Conservation (phyloP, 2,888 invertebrate species). For the Tetranychus truncatus region DNA sequence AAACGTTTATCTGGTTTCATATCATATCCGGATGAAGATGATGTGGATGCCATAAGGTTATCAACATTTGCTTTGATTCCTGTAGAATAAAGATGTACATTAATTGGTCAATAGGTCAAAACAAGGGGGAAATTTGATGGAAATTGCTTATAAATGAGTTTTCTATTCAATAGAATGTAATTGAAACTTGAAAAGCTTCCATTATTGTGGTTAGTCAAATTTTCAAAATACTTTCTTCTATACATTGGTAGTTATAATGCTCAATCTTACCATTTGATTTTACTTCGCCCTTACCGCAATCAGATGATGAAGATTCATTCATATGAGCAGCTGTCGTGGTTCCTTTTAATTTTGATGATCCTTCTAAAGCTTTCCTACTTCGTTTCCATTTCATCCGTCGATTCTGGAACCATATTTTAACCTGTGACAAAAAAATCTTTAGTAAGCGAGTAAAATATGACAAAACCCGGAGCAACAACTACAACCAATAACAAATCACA, state of each 20-base stretch:
- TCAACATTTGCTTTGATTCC: not conserved
- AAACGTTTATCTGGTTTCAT: no score
- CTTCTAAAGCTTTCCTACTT: constrained; percentile 58
- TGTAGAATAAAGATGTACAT: not conserved
- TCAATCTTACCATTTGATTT: not conserved
- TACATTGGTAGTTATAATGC: not conserved
- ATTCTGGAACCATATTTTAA: constrained; percentile 87
- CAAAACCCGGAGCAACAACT: no score
- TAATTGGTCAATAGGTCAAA: not conserved
- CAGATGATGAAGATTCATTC: not conserved
- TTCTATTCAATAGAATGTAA: no score
- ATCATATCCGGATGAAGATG: not conserved
- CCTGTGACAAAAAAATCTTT: constrained; percentile 38
- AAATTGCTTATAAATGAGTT: no score
- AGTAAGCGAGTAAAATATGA: no score
- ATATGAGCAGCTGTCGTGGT: not conserved
- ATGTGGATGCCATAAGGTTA: not conserved
- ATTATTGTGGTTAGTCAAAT: not conserved
- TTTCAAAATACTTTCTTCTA: not conserved
- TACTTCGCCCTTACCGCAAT: not conserved
- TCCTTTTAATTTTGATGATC: not conserved
- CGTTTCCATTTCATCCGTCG: constrained; percentile 98
- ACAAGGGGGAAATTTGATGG: no score
- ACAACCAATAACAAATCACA: no score
- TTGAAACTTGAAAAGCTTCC: no score